These are phyloP conservation scores for Hassar affinis DNA, from an alignment of 2,113 vertebrate species.

Conservation along the genomic window DNA sequence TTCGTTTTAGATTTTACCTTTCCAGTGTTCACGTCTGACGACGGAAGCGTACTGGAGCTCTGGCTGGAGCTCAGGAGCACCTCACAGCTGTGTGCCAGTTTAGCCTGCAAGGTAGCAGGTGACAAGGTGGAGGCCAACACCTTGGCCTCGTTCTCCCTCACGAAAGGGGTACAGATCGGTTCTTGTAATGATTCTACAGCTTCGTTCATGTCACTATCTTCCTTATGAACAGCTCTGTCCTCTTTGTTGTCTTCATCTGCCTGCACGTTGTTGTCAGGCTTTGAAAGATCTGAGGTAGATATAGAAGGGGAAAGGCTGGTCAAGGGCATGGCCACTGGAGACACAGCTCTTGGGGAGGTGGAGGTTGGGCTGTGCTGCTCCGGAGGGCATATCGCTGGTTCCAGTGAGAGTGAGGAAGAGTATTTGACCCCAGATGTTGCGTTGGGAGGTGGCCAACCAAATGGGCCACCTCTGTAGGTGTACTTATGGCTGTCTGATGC, in stretches of 20 bases:
- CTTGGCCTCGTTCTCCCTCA: slow-evolving; percentile 38
- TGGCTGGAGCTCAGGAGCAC: slow-evolving; percentile 70
- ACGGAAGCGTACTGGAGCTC: slow-evolving; percentile 56
- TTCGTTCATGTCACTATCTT: slow-evolving; percentile 5
- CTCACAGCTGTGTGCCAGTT: slow-evolving; percentile 63
- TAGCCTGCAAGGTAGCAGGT: slow-evolving; percentile 44
- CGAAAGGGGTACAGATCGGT: slow-evolving; percentile 49
- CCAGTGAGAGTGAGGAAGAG: slow-evolving; percentile 68
- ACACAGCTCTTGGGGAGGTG: background rate
- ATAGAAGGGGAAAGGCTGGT: background rate
- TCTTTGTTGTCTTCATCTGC: slow-evolving; percentile 26
- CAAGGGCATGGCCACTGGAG: background rate
- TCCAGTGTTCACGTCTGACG: slow-evolving; percentile 52
- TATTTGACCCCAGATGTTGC: slow-evolving; percentile 64
- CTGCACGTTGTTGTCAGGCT: slow-evolving; percentile 37
- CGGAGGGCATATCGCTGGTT: slow-evolving; percentile 62
- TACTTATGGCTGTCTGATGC: slow-evolving; percentile 79
- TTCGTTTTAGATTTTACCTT: slow-evolving; percentile 12
- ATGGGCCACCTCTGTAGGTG: slow-evolving; percentile 75
- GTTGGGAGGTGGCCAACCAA: slow-evolving; percentile 62
- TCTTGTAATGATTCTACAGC: slow-evolving; percentile 42
- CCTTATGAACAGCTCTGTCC: slow-evolving; percentile 6
- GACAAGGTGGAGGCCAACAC: slow-evolving; percentile 25
- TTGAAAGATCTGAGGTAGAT: slow-evolving; percentile 46
- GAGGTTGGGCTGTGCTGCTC: slow-evolving; percentile 55